Evolutionary conservation across 2,888 invertebrate genomes (phyloP), one percentile per base, ranked within the genome.

Genomic region (Leptopilina myrica): DNA sequence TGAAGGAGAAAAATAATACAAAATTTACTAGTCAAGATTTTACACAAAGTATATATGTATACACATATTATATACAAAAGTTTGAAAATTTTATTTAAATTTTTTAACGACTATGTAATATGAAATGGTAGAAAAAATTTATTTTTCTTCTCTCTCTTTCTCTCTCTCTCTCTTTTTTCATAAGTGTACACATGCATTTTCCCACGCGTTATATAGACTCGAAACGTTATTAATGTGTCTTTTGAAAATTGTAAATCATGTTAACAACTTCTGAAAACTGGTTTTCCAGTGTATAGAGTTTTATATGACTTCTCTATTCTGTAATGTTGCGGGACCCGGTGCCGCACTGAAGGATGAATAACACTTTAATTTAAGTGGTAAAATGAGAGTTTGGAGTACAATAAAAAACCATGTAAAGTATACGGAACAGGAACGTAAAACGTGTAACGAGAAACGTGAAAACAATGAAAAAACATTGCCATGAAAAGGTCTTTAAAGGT

Each of bases 391-490:
- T 65, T 65, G 40, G 40, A 8, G 65, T 43, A 62, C 62, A 66
- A 46, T 66, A 66, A 66, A 33, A 33, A 66, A 66, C 66, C 49
- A 49, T 66, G 43, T 15, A 20, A 62, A 62, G 62, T 62, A 20
- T 20, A 49, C 49, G 62, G 62, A 66, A 66, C 15, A 40, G 15
- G 46, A 66, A 66, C 66, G 46, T 66, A 66, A 46, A 66, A 66
- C 66, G 15, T 9, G 66, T 43, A 66, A 66, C 66, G 66, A 66
- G 66, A 66, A 66, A 66, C 66, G 9, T 66, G 43, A 43, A 62
- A 66, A 66, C 66, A 66, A 66, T 66, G 66, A 66, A 49, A 43
- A 66, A 40, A 40, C 66, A 11, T 43, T 40, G 26, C 40, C 40
- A 65, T 15, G 20, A 62, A 62, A 20, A 20, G 20, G 62, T 9